These are phyloP conservation scores for Griposia aprilina DNA, from an alignment of 2,888 invertebrate genomes.

Conservation along the genomic window DNA sequence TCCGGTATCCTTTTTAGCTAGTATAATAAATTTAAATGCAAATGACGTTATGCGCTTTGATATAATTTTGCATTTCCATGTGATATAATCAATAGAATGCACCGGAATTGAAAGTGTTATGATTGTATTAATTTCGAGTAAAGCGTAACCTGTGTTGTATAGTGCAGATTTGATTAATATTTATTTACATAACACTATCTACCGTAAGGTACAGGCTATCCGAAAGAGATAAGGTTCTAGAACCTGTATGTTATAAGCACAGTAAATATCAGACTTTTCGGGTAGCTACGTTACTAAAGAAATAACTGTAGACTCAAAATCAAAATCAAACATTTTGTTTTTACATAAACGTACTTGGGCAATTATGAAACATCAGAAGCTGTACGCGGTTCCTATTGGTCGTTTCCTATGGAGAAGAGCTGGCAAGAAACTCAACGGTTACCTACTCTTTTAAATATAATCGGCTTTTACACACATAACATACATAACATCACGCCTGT, in stretches of 20 bases:
- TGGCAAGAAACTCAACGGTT: background rate
- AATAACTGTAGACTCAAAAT: background rate
- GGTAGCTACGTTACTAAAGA: background rate
- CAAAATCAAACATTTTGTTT: background rate
- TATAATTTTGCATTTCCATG: background rate
- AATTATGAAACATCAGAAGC: background rate
- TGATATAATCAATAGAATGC: conserved; percentile 26
- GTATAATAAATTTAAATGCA: conserved; percentile 9
- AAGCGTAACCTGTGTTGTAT: background rate
- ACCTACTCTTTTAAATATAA: too few species aligned
- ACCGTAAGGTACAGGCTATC: background rate
- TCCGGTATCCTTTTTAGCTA: background rate
- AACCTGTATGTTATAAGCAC: background rate
- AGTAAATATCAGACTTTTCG: too few species aligned
- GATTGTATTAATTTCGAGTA: background rate
- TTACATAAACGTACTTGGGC: background rate
- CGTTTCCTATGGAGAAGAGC: background rate
- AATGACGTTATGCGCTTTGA: conserved; percentile 9
- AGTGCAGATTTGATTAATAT: background rate
- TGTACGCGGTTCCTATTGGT: background rate
- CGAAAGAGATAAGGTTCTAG: background rate
- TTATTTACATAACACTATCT: background rate
- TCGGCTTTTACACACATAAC: too few species aligned
- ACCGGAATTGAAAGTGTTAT: conserved; percentile 2
- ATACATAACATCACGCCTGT: too few species aligned